A percentile compares a stretch with the other conserved stretches of the same genome.
These are phyloP conservation scores for Amphimedon queenslandica DNA, from an alignment of 37 sponge, comb jelly and placozoan species.

Conservation along the genomic window DNA sequence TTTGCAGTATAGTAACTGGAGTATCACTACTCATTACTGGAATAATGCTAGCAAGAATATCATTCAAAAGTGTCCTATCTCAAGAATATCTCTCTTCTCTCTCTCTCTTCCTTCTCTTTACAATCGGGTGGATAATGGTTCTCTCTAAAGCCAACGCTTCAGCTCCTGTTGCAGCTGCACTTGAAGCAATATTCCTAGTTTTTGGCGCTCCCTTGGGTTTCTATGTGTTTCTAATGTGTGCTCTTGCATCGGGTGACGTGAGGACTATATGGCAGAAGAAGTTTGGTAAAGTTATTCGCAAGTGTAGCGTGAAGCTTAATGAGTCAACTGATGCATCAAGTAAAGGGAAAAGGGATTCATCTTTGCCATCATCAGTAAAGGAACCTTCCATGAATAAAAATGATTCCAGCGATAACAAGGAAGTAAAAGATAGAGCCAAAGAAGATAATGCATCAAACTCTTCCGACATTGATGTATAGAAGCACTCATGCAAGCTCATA, in stretches of 20 bases:
- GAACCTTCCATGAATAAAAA: too few species aligned
- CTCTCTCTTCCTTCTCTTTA: background rate
- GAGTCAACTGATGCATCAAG: too few species aligned
- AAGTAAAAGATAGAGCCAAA: too few species aligned
- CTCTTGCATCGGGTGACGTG: background rate
- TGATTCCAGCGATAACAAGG: too few species aligned
- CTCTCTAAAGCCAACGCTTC: background rate
- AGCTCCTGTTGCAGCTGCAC: background rate
- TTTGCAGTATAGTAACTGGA: background rate
- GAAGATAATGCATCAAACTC: too few species aligned
- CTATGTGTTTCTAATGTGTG: background rate
- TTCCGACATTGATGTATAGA: too few species aligned
- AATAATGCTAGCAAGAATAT: background rate
- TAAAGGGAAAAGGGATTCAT: too few species aligned
- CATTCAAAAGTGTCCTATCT: background rate
- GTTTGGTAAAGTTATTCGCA: too few species aligned
- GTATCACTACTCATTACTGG: background rate
- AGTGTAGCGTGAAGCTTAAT: too few species aligned
- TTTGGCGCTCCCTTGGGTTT: background rate
- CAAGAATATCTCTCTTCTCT: background rate
- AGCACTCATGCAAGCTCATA: too few species aligned
- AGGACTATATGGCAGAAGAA: background rate
- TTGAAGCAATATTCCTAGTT: background rate
- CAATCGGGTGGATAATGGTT: background rate
- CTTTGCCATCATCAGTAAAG: too few species aligned